A percentile compares a stretch with the other conserved stretches of the same genome.
Conservation (phyloP, 2,888 invertebrate genomes). For the Graphium colonna region DNA sequence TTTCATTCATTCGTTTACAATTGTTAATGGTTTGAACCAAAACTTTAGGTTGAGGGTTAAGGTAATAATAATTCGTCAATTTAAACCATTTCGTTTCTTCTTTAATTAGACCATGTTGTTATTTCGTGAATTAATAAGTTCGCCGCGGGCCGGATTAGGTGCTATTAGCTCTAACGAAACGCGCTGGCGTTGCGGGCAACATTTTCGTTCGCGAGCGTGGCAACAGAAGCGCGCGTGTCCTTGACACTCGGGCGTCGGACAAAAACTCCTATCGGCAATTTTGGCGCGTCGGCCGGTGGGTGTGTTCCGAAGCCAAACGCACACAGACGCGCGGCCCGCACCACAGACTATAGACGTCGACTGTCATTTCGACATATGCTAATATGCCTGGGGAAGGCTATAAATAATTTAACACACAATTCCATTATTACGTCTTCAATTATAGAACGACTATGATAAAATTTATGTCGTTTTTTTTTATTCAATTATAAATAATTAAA, state of each 20-base stretch:
- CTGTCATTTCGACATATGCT: slow-evolving; percentile 16
- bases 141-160: slow-evolving; percentile 10
- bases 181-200: slow-evolving; percentile 37
- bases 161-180: slow-evolving; percentile 32
- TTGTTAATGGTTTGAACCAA: no score
- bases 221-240: slow-evolving; percentile 64
- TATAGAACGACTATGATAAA: background rate
- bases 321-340: slow-evolving; percentile 33
- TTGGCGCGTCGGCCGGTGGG: slow-evolving; percentile 59
- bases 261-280: slow-evolving; percentile 69
- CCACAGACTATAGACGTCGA: slow-evolving; percentile 44
- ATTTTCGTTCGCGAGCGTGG: slow-evolving; percentile 40
- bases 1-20: no score
- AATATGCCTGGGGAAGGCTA: slow-evolving; percentile 17
- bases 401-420: slow-evolving; percentile 1
- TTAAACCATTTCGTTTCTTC: background rate
- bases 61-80: background rate
- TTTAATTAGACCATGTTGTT: background rate
- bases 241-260: slow-evolving; percentile 72
- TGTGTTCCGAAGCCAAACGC: slow-evolving; percentile 60
- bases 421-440: no score
- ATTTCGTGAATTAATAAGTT: background rate
- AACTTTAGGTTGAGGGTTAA: no score
- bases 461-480: slow-evolving; percentile 3
- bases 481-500: slow-evolving; percentile 1